Evolutionary conservation across 2,888 invertebrate species (phyloP).

Genomic region (Hyposoter didymator): DNA sequence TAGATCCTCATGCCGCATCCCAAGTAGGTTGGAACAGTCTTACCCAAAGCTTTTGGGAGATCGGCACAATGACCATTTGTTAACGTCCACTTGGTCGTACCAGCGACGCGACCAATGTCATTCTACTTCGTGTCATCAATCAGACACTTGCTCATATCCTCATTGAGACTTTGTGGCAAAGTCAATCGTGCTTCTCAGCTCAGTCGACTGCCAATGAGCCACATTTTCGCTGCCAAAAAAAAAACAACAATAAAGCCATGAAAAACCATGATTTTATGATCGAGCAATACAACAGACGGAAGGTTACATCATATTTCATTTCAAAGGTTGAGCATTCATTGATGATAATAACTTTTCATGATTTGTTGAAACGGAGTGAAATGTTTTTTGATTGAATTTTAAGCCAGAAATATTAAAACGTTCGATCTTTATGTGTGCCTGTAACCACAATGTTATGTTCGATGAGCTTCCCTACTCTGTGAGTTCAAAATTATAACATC

Average conservation of each 20-base stretch:
- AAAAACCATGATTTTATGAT: neutral
- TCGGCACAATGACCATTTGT: conserved; percentile 78
- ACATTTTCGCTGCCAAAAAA: neutral
- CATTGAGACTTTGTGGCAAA: conserved; percentile 60
- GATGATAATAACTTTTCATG: neutral
- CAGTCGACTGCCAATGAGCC: neutral
- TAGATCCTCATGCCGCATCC: conserved; percentile 80
- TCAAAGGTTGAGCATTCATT: neutral
- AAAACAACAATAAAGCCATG: neutral
- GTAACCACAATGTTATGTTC: neutral
- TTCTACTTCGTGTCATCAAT: conserved; percentile 71
- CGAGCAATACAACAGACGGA: neutral
- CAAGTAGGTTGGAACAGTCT: conserved; percentile 74
- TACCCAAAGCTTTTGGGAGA: conserved; percentile 67
- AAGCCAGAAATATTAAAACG: neutral
- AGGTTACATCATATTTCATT: neutral
- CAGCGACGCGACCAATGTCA: conserved; percentile 70
- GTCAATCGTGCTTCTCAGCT: conserved; percentile 49
- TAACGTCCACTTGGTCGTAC: conserved; percentile 75
- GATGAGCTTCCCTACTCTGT: neutral
- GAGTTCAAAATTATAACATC: neutral
- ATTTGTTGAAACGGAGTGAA: neutral
- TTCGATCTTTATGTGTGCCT: neutral
- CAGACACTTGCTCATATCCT: conserved; percentile 75
- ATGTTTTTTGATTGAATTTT: neutral